These are phyloP conservation scores for Gnathochromis pfefferi DNA, from an alignment of 2,113 vertebrate species.

Conservation along the genomic window DNA sequence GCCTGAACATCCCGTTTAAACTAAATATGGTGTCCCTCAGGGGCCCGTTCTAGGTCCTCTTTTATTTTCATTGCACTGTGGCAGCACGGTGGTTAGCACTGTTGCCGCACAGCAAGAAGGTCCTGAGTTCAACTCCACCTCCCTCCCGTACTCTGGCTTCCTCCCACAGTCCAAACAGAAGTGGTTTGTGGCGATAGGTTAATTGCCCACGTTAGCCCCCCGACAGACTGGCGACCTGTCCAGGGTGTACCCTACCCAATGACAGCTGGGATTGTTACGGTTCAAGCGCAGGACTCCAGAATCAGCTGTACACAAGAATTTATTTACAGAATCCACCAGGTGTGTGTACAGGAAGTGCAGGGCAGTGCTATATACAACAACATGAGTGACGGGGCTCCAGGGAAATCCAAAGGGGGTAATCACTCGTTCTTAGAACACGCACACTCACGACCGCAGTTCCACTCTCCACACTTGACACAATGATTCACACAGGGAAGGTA, in stretches of 20 bases:
- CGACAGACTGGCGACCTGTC: not conserved
- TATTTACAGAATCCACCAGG: not conserved
- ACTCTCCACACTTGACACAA: not conserved
- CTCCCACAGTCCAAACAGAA: not conserved
- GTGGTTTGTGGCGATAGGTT: accelerated
- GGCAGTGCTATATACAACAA: not conserved
- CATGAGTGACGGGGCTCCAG: not conserved
- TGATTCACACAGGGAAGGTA: not conserved
- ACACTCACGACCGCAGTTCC: not conserved
- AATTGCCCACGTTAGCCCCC: not conserved
- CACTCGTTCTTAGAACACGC: not conserved
- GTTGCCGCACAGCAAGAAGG: not conserved
- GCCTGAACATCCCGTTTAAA: not conserved
- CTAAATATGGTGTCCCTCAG: not conserved
- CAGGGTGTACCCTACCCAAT: not conserved
- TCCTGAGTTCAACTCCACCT: accelerated
- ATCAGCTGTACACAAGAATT: accelerated
- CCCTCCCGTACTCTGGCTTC: not conserved
- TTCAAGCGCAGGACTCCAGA: not conserved
- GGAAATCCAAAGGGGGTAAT: not conserved
- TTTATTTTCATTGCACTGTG: not conserved
- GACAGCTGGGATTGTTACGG: not conserved
- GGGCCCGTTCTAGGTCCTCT: not conserved
- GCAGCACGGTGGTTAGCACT: accelerated
- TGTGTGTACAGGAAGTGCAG: not conserved